Base-by-base conservation (phyloP, 2,888 invertebrate species). In the Ophion obscuratus region DNA sequence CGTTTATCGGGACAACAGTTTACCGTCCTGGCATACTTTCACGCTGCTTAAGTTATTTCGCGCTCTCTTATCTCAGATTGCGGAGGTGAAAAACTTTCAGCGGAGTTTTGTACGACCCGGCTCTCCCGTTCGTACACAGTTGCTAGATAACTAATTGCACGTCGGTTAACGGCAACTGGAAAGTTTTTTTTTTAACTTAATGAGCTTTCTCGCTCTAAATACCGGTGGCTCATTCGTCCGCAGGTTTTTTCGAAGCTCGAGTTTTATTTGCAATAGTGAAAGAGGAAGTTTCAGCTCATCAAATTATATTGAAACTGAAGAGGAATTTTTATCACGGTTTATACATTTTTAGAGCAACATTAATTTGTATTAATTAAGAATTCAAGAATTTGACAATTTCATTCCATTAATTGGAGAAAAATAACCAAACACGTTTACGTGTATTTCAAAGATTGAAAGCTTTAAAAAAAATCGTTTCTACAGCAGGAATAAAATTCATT, bases 151-250 rank as follows among this genome's bases (percentile, higher is more conserved):
- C 59, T 74, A 44, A 75, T 14, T 14, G 11, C 61, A 20, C 61
- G 20, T 6, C n/a, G 61, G 24, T n/a, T 61, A 61, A 61, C 61
- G n/a, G 17, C n/a, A 47, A 14, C 24, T 31, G 6, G 14, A 44
- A 68, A 75, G 62, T 75, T 75, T 75, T 75, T 75, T 75, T 74
- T 66, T 36, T 66, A 17, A 24, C 47, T 20, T 27, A 47, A 64
- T 64, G 20, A 24, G 64, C 44, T 75, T 47, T 24, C 61, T 24
- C 17, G 14, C 27, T 14, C 47, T 47, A 14, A 47, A 47, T 47
- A 47, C 11, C 47, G 47, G 3, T 14, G 14, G 47, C 47, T 47
- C 47, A 14, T 47, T 47, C 47, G 10, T 14, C 14, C 14, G 47
- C 11, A 47, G 47, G 24, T 61, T 61, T 61, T 61, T 61, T n/a